phyloP scores from a whole-genome alignment of 2,113 vertebrate genomes.

The Bufo bufo region DNA sequence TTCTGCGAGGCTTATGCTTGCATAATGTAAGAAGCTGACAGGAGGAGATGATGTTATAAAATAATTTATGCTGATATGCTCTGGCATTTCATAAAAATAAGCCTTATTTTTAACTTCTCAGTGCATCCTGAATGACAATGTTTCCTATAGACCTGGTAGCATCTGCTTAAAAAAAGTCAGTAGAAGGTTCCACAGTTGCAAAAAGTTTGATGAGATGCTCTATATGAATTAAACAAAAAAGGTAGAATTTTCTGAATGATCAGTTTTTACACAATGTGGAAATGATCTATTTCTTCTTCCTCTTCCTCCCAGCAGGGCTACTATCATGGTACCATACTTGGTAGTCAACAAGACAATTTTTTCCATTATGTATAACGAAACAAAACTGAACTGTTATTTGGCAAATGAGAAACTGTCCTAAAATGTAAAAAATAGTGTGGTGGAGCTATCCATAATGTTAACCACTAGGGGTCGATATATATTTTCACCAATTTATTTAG shows the following conservation, averaged over 20 bases:
- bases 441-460: too few species aligned
- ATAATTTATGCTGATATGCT: slow-evolving; percentile 46
- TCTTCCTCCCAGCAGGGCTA: neutral
- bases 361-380: too few species aligned
- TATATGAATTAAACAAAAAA: neutral
- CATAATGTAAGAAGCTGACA: slow-evolving; percentile 31
- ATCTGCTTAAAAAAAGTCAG: neutral
- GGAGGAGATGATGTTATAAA: slow-evolving; percentile 16
- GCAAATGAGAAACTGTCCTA: too few species aligned
- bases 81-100: slow-evolving; percentile 44
- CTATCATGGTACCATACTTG: neutral
- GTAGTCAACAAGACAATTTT: too few species aligned
- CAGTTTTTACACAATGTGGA: neutral
- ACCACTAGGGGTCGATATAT: too few species aligned
- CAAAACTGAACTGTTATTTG: too few species aligned
- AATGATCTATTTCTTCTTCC: neutral
- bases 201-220: neutral
- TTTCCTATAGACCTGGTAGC: neutral
- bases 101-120: slow-evolving; percentile 26
- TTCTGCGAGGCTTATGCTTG: slow-evolving; percentile 19
- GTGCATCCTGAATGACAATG: neutral
- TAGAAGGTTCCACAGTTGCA: neutral
- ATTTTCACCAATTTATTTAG: too few species aligned
- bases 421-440: too few species aligned
- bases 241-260: neutral